Percentiles rank a stretch among this genome's conserved stretches.
Evolutionary conservation across 2,888 invertebrate species (phyloP).

Genomic region (Eledona agricola): DNA sequence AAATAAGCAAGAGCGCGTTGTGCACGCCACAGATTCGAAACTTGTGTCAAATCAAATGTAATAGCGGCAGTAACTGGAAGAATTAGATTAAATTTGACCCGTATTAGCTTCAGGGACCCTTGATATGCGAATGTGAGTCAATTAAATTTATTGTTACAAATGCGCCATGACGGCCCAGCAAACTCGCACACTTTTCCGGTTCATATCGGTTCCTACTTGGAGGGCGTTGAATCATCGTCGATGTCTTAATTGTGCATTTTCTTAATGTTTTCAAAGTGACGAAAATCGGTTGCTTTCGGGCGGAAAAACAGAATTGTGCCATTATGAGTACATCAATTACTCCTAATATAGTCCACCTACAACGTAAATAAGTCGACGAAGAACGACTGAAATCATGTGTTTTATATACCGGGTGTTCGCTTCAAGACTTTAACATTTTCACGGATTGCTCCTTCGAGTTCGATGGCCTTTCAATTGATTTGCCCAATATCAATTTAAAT

Average conservation of each 20-base stretch:
- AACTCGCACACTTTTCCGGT: constrained; percentile 2
- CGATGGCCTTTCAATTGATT: too few relatives aligned
- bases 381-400: too few relatives aligned
- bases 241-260: background rate
- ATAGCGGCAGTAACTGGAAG: constrained; percentile 32
- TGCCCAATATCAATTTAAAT: too few relatives aligned
- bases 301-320: constrained; percentile 22
- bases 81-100: constrained; percentile 35
- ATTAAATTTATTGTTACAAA: constrained; percentile 19
- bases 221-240: background rate
- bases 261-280: background rate
- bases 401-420: too few relatives aligned
- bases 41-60: constrained; percentile 34
- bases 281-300: constrained; percentile 8
- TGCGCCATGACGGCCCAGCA: constrained; percentile 13
- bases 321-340: constrained; percentile 23
- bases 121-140: constrained; percentile 5
- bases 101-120: constrained; percentile 29
- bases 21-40: constrained; percentile 10
- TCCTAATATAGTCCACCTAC: constrained; percentile 26
- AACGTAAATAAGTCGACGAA: too few relatives aligned
- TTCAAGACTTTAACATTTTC: too few relatives aligned
- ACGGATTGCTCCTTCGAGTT: too few relatives aligned
- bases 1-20: constrained; percentile 4
- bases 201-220: too few relatives aligned